Evolutionary conservation across 2,113 vertebrate genomes (phyloP).

Genomic region (Pipra filicauda): DNA sequence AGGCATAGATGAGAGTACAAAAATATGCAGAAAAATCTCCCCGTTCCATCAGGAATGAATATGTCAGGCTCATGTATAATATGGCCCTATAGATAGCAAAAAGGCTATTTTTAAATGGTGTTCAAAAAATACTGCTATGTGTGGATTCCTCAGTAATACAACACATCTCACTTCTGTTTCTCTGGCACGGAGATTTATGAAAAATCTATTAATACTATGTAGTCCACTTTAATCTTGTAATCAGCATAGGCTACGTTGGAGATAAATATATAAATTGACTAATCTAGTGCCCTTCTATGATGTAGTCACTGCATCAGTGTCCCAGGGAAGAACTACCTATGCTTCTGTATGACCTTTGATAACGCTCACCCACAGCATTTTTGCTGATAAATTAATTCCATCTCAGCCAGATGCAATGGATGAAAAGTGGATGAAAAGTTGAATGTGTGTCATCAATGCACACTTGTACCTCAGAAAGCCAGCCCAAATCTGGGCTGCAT

Average conservation of each 20-base stretch:
- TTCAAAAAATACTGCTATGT: fast-evolving
- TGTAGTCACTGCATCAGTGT: neutral
- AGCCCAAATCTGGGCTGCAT: neutral
- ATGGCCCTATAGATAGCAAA: neutral
- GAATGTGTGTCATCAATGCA: neutral
- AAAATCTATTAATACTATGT: neutral
- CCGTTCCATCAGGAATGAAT: fast-evolving
- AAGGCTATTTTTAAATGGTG: fast-evolving
- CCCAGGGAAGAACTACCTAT: neutral
- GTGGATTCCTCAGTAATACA: neutral
- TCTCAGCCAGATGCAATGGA: neutral
- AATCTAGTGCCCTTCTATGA: neutral
- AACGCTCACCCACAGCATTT: neutral
- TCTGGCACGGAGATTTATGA: neutral
- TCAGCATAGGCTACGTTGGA: neutral
- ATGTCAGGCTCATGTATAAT: neutral
- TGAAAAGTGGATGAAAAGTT: neutral
- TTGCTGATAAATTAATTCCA: neutral
- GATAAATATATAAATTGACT: neutral
- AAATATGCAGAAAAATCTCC: neutral
- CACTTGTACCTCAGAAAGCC: neutral
- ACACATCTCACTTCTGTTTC: neutral
- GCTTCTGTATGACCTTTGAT: neutral
- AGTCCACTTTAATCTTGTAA: neutral
- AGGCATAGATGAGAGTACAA: neutral